A percentile compares a stretch with the other conserved stretches of the same genome.
Evolutionary conservation across 2,888 invertebrate species (phyloP).

Genomic region (Dastarcus helophoroides): DNA sequence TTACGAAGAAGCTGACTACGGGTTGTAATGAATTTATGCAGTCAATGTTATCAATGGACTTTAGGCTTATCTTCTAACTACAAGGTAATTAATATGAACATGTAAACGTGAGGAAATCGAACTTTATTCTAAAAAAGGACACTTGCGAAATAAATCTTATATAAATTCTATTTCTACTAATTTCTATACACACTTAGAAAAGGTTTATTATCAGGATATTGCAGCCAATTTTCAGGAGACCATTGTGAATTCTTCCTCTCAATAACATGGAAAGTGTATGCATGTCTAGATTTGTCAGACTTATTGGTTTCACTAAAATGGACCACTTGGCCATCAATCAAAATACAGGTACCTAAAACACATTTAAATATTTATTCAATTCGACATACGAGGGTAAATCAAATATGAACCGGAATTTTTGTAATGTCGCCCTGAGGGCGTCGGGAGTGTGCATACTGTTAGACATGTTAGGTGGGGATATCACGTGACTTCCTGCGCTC

Average conservation of each 20-base stretch:
- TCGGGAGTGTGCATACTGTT: no score
- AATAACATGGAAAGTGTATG: conserved; percentile 90
- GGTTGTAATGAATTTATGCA: no score
- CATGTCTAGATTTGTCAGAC: conserved; percentile 74
- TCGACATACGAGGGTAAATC: neutral
- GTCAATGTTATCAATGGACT: no score
- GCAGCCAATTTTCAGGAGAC: conserved; percentile 78
- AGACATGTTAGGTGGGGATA: no score
- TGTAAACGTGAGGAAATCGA: no score
- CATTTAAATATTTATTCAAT: neutral
- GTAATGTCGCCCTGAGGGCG: no score
- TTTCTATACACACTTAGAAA: conserved; percentile 60
- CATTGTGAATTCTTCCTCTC: conserved; percentile 68
- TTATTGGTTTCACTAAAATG: conserved; percentile 84
- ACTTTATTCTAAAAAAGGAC: no score
- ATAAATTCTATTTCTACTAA: conserved; percentile 16
- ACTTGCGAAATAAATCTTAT: conserved; percentile 1
- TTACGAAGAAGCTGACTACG: no score
- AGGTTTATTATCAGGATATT: conserved; percentile 54
- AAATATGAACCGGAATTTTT: no score
- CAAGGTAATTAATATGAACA: no score
- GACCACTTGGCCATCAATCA: conserved; percentile 87
- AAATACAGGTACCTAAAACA: conserved; percentile 63
- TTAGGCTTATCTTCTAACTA: no score
- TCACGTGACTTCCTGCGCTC: no score